These are phyloP conservation scores for Odontophorus gujanensis DNA, from an alignment of 2,113 vertebrate species.

Conservation along the genomic window DNA sequence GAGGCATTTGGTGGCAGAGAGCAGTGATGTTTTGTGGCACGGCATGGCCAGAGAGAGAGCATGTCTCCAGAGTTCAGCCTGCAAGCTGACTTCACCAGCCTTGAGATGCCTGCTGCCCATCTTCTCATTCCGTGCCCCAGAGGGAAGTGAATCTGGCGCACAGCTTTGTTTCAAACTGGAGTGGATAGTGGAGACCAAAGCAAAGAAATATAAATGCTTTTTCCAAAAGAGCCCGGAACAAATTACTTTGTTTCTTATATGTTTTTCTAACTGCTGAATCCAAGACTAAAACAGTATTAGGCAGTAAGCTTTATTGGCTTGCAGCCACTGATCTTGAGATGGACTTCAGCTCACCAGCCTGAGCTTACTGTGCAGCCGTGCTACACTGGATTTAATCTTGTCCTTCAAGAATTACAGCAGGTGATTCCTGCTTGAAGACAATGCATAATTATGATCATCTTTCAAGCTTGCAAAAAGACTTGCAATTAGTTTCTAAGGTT, in stretches of 20 bases:
- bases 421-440: neutral
- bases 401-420: neutral
- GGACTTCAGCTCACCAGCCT: neutral
- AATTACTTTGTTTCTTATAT: constrained; percentile 3
- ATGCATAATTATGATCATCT: neutral
- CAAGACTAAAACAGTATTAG: neutral
- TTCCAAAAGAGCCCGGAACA: neutral
- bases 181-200: neutral
- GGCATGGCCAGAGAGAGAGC: neutral
- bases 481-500: neutral
- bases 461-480: neutral
- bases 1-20: neutral
- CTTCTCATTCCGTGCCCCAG: neutral
- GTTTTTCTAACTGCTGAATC: neutral
- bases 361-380: neutral
- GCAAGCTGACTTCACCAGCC: neutral
- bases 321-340: neutral
- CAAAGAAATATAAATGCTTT: neutral
- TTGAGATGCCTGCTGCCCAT: neutral
- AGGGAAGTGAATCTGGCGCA: neutral
- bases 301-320: neutral
- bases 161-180: neutral
- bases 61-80: neutral
- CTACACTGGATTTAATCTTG: neutral
- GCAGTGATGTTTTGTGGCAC: neutral